These are phyloP conservation scores for Perdita meconis DNA, from an alignment of 2,888 invertebrate species.

Conservation along the genomic window DNA sequence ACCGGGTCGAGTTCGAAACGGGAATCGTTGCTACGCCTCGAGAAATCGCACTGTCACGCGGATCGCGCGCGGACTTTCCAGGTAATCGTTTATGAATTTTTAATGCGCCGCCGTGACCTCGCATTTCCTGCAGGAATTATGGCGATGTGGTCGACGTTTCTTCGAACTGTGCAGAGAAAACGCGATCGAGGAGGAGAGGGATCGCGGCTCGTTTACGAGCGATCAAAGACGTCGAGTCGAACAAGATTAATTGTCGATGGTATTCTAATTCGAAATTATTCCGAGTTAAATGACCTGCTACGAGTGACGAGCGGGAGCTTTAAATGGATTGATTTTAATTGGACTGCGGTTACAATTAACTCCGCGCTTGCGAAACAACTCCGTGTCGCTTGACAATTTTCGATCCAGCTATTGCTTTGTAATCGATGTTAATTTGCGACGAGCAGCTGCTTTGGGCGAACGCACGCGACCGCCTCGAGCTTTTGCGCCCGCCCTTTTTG, in stretches of 20 bases:
- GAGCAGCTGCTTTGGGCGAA: constrained; percentile 59
- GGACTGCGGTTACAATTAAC: constrained; percentile 55
- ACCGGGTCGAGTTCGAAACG: background rate
- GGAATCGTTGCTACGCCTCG: background rate
- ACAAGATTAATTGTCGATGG: too few species aligned
- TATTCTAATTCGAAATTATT: too few species aligned
- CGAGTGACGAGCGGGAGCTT: too few species aligned
- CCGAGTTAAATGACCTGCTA: too few species aligned
- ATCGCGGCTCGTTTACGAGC: background rate
- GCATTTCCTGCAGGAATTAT: background rate
- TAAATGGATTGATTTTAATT: constrained; percentile 39
- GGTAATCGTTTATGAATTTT: constrained; percentile 22
- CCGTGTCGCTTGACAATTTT: constrained; percentile 16
- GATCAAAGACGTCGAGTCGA: background rate
- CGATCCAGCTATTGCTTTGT: constrained; percentile 56
- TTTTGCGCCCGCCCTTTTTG: constrained; percentile 53
- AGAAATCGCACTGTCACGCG: background rate
- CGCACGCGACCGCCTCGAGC: constrained; percentile 37
- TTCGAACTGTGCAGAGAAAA: background rate
- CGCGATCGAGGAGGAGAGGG: background rate
- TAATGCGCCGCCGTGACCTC: background rate
- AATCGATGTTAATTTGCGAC: constrained; percentile 59
- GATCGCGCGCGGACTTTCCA: background rate
- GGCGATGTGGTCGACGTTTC: background rate
- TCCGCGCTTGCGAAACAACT: constrained; percentile 13